Evolutionary conservation across 2,113 vertebrate species (phyloP).

Genomic region (Pelecanoides urinatrix): DNA sequence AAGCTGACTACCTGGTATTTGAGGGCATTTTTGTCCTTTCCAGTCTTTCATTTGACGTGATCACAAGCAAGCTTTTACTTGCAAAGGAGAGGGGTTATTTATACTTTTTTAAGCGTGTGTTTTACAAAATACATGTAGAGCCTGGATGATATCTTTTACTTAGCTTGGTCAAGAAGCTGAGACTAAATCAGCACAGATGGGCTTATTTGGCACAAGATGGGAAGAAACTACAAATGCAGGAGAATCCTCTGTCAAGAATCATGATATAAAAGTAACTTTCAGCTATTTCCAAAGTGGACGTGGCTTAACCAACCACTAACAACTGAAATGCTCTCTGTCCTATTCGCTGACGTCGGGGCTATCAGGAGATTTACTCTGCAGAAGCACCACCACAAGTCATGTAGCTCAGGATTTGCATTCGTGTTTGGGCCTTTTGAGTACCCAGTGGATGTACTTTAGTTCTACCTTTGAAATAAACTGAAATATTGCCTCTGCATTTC

Average conservation of each 20-base stretch:
- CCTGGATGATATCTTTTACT: not conserved
- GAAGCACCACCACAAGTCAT: not conserved
- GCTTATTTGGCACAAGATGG: not conserved
- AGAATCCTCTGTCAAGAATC: not conserved
- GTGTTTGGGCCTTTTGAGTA: not conserved
- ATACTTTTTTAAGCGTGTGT: not conserved
- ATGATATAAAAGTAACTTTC: not conserved
- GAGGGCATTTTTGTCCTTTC: not conserved
- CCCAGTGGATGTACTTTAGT: not conserved
- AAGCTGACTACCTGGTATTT: slow-evolving; percentile 14
- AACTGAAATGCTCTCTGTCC: not conserved
- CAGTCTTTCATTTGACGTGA: slow-evolving; percentile 2
- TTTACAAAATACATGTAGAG: not conserved
- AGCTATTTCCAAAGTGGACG: not conserved
- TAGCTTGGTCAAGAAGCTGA: not conserved
- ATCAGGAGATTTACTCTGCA: not conserved
- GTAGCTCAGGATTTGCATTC: not conserved
- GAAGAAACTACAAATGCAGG: not conserved
- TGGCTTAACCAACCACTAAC: not conserved
- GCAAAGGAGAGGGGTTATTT: not conserved
- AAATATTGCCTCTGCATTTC: not conserved
- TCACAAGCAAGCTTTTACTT: not conserved
- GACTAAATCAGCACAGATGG: not conserved
- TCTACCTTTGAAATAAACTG: not conserved
- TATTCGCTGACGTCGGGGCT: rapidly evolving